Evolutionary conservation across 2,797 vertebrate species (phyloP).

Genomic region (Macrochelys suwanniensis): DNA sequence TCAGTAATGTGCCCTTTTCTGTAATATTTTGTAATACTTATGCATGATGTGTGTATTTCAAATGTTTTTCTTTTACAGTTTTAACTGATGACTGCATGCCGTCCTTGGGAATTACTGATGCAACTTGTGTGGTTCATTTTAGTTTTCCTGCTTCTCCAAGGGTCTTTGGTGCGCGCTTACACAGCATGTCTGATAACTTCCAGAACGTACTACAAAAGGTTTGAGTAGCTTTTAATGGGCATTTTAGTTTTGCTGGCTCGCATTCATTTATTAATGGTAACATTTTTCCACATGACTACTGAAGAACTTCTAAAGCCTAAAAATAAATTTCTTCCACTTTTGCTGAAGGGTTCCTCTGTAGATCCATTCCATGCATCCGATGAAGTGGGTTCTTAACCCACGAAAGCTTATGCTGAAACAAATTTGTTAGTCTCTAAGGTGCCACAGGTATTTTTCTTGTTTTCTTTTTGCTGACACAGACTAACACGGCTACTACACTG

Average conservation of each 20-base stretch:
- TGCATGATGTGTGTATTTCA: fast-evolving
- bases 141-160: constrained; percentile 87
- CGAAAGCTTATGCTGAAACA: too few relatives aligned
- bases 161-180: constrained; percentile 86
- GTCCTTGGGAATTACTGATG: constrained; percentile 88
- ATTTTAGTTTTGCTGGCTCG: neutral
- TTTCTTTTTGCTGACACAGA: too few relatives aligned
- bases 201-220: constrained; percentile 83
- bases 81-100: constrained; percentile 86
- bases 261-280: neutral
- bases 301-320: neutral
- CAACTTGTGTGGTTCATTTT: constrained; percentile 91
- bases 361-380: neutral
- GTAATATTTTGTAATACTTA: neutral
- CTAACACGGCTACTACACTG: too few relatives aligned
- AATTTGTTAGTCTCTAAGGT: too few relatives aligned
- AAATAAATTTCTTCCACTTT: neutral
- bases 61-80: constrained; percentile 79
- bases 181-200: constrained; percentile 88
- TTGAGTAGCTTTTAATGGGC: neutral
- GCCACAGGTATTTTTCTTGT: too few relatives aligned
- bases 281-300: neutral
- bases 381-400: too few relatives aligned
- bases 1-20: neutral
- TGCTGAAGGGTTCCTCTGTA: constrained; percentile 60